Evolutionary conservation across 2,113 vertebrate species (phyloP).

Genomic region (Salvelinus namaycush): DNA sequence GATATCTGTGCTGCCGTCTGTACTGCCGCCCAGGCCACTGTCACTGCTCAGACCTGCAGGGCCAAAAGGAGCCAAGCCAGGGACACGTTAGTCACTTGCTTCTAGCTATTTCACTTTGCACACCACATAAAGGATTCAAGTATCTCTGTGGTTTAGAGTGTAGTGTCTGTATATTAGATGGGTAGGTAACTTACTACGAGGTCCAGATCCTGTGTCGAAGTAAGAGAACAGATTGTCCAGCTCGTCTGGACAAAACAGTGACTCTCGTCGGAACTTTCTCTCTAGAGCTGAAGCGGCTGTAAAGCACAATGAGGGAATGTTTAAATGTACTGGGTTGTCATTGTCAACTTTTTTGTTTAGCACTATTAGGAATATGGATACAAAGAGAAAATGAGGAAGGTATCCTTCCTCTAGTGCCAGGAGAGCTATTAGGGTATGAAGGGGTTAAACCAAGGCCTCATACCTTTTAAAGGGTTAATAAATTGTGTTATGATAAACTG

Average conservation of each 20-base stretch:
- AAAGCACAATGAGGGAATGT: neutral
- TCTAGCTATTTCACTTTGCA: too few relatives aligned
- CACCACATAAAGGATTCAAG: neutral
- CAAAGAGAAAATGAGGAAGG: too few relatives aligned
- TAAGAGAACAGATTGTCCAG: conserved; percentile 97
- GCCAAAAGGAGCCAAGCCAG: conserved; percentile 68
- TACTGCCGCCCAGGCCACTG: conserved; percentile 94
- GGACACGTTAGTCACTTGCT: conserved; percentile 63
- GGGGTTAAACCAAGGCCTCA: too few relatives aligned
- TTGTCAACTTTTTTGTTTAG: too few relatives aligned
- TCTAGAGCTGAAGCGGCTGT: conserved; percentile 77
- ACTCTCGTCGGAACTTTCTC: conserved; percentile 89
- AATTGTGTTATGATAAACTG: too few relatives aligned
- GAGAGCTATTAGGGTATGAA: neutral
- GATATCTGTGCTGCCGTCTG: conserved; percentile 91
- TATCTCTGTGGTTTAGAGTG: neutral
- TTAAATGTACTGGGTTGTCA: too few relatives aligned
- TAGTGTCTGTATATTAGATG: neutral
- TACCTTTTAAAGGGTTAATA: too few relatives aligned
- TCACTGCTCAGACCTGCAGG: conserved; percentile 95
- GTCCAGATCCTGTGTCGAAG: conserved; percentile 89
- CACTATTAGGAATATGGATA: too few relatives aligned
- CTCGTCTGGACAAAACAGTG: conserved; percentile 94
- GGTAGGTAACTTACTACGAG: conserved; percentile 85
- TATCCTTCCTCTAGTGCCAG: neutral